Evolutionary conservation across 2,113 vertebrate species (phyloP).

Genomic region (Chamaea fasciata): DNA sequence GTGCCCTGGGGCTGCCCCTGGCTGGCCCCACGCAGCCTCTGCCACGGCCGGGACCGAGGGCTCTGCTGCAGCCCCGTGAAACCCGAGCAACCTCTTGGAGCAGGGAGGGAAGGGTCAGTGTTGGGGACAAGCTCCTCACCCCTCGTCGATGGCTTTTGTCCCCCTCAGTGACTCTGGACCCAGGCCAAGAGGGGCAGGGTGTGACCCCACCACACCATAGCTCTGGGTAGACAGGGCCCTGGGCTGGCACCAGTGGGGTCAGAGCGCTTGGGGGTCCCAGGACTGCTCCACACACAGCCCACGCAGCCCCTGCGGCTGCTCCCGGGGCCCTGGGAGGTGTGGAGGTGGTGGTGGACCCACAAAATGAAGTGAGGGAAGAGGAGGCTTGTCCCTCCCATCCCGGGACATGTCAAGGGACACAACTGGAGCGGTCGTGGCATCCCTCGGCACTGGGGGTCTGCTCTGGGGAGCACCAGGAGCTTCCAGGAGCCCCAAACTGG

Average conservation of each 20-base stretch:
- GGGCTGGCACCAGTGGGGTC: rapidly evolving
- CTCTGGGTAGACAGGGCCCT: not conserved
- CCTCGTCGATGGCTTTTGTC: rapidly evolving
- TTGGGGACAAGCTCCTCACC: not conserved
- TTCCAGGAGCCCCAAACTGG: rapidly evolving
- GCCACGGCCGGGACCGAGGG: rapidly evolving
- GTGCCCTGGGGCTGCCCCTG: not conserved
- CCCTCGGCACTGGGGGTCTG: not conserved
- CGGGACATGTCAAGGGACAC: rapidly evolving
- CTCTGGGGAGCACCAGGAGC: not conserved
- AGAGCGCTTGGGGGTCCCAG: rapidly evolving
- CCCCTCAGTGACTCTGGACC: not conserved
- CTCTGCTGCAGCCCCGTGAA: rapidly evolving
- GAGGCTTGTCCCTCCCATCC: not conserved
- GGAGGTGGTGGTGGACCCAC: rapidly evolving
- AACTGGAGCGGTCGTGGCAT: rapidly evolving
- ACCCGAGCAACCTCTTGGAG: not conserved
- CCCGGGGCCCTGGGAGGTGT: not conserved
- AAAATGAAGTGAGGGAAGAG: not conserved
- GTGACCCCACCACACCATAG: rapidly evolving
- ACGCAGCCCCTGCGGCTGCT: not conserved
- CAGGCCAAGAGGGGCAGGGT: not conserved
- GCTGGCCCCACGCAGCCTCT: not conserved
- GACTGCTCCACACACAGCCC: rapidly evolving
- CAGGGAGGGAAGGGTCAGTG: not conserved